Evolutionary conservation across 2,113 vertebrate genomes (phyloP).

Genomic region (Puma concolor): DNA sequence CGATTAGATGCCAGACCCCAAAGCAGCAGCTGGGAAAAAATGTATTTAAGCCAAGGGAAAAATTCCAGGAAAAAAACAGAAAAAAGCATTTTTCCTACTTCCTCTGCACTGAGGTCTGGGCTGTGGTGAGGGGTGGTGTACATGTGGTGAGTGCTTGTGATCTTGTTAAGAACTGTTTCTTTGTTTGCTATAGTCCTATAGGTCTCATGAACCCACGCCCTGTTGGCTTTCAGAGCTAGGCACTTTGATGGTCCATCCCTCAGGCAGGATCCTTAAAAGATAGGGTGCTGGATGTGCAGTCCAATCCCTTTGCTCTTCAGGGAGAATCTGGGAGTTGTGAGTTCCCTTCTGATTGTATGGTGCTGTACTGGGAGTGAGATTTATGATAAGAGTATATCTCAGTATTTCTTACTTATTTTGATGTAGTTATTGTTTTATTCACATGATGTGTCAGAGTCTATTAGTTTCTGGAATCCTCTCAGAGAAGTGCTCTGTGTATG

Average conservation of each 20-base stretch:
- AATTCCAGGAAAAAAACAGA: neutral
- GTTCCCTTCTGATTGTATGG: neutral
- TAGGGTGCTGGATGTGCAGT: neutral
- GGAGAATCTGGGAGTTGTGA: neutral
- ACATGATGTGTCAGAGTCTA: neutral
- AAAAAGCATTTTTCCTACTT: neutral
- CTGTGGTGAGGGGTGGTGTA: neutral
- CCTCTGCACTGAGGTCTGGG: neutral
- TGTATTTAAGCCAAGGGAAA: neutral
- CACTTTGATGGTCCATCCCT: neutral
- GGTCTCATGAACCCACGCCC: neutral
- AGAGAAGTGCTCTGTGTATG: neutral
- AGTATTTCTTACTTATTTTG: neutral
- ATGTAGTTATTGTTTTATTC: neutral
- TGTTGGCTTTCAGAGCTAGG: neutral
- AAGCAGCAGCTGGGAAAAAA: neutral
- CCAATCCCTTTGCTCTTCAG: neutral
- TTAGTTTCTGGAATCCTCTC: neutral
- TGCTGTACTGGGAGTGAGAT: neutral
- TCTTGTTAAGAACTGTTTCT: neutral
- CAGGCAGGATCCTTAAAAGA: neutral
- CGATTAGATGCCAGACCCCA: neutral
- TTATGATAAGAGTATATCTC: neutral
- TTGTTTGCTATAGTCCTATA: neutral
- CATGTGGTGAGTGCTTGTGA: neutral